phyloP scores from a whole-genome alignment of 2,888 invertebrate genomes.

The Epistrophe eligans region DNA sequence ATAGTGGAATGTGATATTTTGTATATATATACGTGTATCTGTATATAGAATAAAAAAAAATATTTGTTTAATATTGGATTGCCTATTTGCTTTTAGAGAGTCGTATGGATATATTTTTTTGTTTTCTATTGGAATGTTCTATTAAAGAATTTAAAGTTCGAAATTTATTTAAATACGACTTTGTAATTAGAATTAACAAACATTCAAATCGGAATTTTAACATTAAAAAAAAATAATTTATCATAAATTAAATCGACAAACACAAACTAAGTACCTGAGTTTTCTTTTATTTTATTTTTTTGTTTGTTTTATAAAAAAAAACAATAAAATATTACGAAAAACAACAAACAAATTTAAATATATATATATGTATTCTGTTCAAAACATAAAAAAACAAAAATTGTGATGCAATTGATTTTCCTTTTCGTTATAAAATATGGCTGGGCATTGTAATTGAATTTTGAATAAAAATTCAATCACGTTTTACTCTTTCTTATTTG shows the following conservation, averaged over 20 bases:
- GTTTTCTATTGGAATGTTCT: conserved; percentile 41
- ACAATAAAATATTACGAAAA: conserved; percentile 31
- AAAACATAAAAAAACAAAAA: conserved; percentile 23
- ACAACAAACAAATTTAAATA: neutral
- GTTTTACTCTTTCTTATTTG: neutral
- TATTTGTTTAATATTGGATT: conserved; percentile 30
- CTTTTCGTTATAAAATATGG: conserved; percentile 60
- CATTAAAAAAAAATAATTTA: conserved; percentile 54
- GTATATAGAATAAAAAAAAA: neutral
- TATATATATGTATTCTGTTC: conserved; percentile 16
- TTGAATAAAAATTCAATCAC: conserved; percentile 42
- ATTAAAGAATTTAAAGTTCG: neutral
- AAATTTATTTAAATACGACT: conserved; percentile 1
- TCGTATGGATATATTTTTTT: conserved; percentile 36
- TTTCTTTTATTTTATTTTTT: conserved; percentile 74
- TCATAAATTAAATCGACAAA: conserved; percentile 74
- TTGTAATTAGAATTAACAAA: neutral
- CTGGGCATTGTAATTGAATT: conserved; percentile 49
- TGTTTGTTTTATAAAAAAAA: neutral
- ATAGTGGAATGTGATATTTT: conserved; percentile 66
- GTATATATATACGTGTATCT: neutral
- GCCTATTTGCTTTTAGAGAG: conserved; percentile 18
- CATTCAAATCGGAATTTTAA: conserved; percentile 8
- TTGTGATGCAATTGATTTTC: conserved; percentile 60
- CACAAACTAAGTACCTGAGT: conserved; percentile 84